A percentile compares a stretch with the other conserved stretches of the same genome.
Conservation (phyloP, 2,888 invertebrate species). For the Eurytoma adleriae region DNA sequence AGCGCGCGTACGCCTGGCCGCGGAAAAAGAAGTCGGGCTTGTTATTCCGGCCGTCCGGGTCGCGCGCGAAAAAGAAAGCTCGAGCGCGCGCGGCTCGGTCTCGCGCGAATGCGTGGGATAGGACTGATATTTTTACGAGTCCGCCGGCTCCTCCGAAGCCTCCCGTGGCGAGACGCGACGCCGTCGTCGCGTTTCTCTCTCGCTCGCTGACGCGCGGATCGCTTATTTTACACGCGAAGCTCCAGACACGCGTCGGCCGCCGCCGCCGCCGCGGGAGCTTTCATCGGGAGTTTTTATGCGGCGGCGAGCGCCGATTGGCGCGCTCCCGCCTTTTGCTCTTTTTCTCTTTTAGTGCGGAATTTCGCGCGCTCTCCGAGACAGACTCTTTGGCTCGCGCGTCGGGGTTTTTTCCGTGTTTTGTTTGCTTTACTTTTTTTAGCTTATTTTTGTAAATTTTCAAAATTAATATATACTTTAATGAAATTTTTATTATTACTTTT, state of each 20-base stretch:
- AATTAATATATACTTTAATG: no score
- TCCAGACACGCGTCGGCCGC: neutral
- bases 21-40: neutral
- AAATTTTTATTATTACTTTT: no score
- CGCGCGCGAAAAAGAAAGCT: neutral
- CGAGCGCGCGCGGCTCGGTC: conserved; percentile 6
- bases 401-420: no score
- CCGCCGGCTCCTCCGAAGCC: neutral
- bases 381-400: no score
- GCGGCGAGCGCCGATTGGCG: no score
- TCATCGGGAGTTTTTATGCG: neutral
- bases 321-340: no score
- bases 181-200: neutral
- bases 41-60: conserved; percentile 2
- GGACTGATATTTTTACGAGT: conserved; percentile 55
- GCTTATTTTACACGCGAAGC: conserved; percentile 47
- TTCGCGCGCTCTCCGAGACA: no score
- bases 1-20: no score
- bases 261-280: neutral
- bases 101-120: conserved; percentile 45
- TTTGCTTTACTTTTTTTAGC: no score
- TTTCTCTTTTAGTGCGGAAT: no score
- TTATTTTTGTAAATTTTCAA: no score
- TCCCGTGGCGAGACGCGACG: neutral
- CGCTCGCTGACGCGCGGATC: conserved; percentile 10